Evolutionary conservation across 2,113 vertebrate genomes (phyloP), one percentile per base, ranked within the genome.

Genomic region (Apus apus): DNA sequence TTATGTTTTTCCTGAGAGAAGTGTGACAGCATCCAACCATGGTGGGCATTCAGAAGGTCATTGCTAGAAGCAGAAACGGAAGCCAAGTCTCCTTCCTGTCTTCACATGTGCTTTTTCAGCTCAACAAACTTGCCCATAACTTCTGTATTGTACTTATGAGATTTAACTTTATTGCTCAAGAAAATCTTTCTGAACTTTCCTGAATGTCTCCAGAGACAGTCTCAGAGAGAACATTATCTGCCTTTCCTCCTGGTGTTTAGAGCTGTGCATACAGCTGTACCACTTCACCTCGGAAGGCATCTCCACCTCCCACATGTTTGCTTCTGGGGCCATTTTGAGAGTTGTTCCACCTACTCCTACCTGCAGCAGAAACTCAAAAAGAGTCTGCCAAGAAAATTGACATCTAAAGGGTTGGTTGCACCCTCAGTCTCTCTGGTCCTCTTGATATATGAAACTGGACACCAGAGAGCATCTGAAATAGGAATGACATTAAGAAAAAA

Each of bases 121-220:
- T 95, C 70, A 67, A 65, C 14, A 70, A 89, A 32, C 29, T n/a
- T 38, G 26, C 12, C 20, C 40, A 34, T 82, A 48, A n/a, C 57
- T 62, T 67, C 50, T 86, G 29, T 40, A 43, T 78, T 74, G 51
- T 79, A 11, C 57, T 79, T 90, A 50, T 3, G 56, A 75, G 62
- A 32, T 91, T 77, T 72, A 64, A 71, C 61, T 90, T 96, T 67
- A 95, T 83, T 64, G 60, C 50, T 77, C 36, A 48, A 83, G 60
- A 91, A 95, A 94, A 94, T 96, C 78, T 73, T 56, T 77, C 75
- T 95, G 94, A 96, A 91, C 77, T 94, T 93, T 96, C 54, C 62
- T 58, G 64, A 91, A 43, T 90, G 62, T 77, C 67, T 61, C 27
- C 22, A 53, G 14, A 82, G 81, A 18, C 50, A 70, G 43, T 32